Percentiles rank a stretch among this genome's conserved stretches.
Evolutionary conservation across 2,888 invertebrate genomes (phyloP).

Genomic region (Catocala nupta): DNA sequence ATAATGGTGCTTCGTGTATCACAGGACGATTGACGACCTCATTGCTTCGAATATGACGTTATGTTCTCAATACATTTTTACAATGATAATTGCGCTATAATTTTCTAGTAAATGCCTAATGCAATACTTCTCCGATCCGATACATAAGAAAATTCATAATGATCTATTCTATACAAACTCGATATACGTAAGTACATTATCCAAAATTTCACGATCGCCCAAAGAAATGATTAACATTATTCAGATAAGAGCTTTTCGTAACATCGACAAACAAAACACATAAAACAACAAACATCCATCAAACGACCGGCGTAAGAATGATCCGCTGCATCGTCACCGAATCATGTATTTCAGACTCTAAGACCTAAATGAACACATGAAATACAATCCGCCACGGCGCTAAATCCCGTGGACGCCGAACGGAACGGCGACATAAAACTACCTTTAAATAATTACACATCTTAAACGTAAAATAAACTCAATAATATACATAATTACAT

Average conservation of each 20-base stretch:
- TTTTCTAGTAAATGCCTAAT: conserved; percentile 42
- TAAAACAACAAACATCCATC: conserved; percentile 83
- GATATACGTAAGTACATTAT: conserved; percentile 52
- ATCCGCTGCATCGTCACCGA: conserved; percentile 72
- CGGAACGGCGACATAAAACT: conserved; percentile 72
- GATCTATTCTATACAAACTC: conserved; percentile 51
- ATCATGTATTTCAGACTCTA: conserved; percentile 82
- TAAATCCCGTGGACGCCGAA: conserved; percentile 62
- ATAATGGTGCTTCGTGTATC: conserved; percentile 52
- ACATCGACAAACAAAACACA: conserved; percentile 82
- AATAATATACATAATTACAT: conserved; percentile 87
- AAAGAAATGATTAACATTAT: conserved; percentile 86
- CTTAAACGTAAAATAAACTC: conserved; percentile 85
- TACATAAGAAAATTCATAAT: conserved; percentile 48
- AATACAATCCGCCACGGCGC: conserved; percentile 80
- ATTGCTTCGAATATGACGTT: conserved; percentile 40
- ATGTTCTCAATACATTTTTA: conserved; percentile 31
- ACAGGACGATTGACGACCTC: conserved; percentile 49
- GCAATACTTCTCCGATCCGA: conserved; percentile 30
- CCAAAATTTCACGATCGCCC: conserved; percentile 61
- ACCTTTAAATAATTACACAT: conserved; percentile 84
- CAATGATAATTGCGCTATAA: conserved; percentile 42
- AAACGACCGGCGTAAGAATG: conserved; percentile 74
- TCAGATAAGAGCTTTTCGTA: conserved; percentile 79
- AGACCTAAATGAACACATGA: conserved; percentile 87